A percentile compares a stretch with the other conserved stretches of the same genome.
These are phyloP conservation scores for Cybosia mesomella DNA, from an alignment of 2,888 invertebrate genomes.

Conservation along the genomic window DNA sequence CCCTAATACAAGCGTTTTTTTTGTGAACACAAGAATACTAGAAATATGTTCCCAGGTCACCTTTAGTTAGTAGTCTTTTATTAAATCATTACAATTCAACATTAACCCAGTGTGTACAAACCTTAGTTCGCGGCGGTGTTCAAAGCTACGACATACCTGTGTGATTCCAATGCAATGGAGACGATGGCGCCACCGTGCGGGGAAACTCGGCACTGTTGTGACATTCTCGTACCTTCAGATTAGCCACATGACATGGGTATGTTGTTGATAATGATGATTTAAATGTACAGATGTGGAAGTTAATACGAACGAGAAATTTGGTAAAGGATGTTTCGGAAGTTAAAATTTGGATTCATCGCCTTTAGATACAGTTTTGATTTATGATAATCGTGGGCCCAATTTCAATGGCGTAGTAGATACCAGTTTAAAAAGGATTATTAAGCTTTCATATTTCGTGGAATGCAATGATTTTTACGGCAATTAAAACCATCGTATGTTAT, in stretches of 20 bases:
- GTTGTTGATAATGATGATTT: conserved; percentile 14
- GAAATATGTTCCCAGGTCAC: too few relatives aligned
- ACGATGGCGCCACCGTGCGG: conserved; percentile 57
- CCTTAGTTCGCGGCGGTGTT: conserved; percentile 59
- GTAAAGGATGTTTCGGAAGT: neutral
- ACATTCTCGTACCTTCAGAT: conserved; percentile 29
- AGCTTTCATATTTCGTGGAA: too few relatives aligned
- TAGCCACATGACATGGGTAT: conserved; percentile 37
- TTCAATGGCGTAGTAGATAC: too few relatives aligned
- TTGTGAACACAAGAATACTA: too few relatives aligned
- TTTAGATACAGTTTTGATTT: neutral
- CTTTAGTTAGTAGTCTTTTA: neutral
- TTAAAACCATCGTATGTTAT: too few relatives aligned
- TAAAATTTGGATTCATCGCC: neutral
- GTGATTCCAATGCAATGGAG: conserved; percentile 55
- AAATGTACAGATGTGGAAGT: neutral
- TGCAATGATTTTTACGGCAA: too few relatives aligned
- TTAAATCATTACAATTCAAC: neutral
- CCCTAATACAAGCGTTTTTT: too few relatives aligned
- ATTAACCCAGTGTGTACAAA: conserved; percentile 35
- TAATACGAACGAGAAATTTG: neutral
- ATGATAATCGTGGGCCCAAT: too few relatives aligned
- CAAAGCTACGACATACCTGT: conserved; percentile 56
- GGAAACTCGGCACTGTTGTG: conserved; percentile 33
- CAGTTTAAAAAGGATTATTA: too few relatives aligned